phyloP scores from a whole-genome alignment of 1,140 invertebrate genomes.

The Camponotus vicinus region DNA sequence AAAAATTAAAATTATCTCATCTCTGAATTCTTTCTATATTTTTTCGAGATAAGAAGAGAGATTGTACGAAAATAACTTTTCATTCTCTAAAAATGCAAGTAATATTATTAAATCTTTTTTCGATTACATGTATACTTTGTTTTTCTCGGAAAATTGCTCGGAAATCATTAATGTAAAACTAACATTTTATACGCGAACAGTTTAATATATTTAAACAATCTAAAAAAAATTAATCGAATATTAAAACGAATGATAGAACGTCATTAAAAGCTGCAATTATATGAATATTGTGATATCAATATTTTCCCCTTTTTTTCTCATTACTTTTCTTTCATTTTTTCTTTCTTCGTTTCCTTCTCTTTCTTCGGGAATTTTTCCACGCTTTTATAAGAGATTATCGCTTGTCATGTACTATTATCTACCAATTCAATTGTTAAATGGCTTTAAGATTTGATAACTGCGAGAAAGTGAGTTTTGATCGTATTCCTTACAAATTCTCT shows the following conservation, averaged over 20 bases:
- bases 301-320: neutral
- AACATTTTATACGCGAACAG: no score
- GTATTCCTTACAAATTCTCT: neutral
- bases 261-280: neutral
- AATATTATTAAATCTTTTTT: neutral
- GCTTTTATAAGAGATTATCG: neutral
- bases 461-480: neutral
- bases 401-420: neutral
- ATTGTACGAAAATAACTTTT: slow-evolving; percentile 5
- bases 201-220: no score
- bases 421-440: slow-evolving; percentile 21
- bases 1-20: neutral
- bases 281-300: neutral
- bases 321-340: neutral
- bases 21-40: neutral
- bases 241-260: neutral
- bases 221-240: neutral
- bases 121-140: neutral
- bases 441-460: neutral
- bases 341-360: neutral
- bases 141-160: neutral
- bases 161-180: no score
- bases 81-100: neutral
- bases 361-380: neutral
- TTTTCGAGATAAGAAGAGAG: neutral